Evolutionary conservation across 1,140 invertebrate genomes (phyloP).

Genomic region (Semibalanus balanoides): DNA sequence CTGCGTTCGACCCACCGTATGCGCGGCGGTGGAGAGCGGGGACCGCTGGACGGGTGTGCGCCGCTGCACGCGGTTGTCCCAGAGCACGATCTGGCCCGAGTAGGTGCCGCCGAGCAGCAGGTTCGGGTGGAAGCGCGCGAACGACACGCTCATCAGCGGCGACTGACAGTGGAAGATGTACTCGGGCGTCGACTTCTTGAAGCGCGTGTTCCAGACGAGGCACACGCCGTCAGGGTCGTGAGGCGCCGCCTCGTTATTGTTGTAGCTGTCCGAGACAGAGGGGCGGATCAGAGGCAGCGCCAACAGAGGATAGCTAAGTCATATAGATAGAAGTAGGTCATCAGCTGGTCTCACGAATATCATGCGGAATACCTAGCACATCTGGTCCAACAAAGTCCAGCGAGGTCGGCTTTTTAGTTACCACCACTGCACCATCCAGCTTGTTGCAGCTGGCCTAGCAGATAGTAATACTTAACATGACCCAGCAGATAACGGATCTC

Average conservation of each 20-base stretch:
- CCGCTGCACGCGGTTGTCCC: slow-evolving; percentile 96
- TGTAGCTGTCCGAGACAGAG: slow-evolving; percentile 45
- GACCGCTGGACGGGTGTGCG: slow-evolving; percentile 93
- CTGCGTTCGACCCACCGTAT: slow-evolving; percentile 65
- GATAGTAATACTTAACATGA: too few species aligned
- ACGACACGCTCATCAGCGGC: slow-evolving; percentile 85
- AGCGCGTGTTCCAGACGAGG: slow-evolving; percentile 95
- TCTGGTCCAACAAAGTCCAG: too few species aligned
- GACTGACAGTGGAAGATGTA: slow-evolving; percentile 97
- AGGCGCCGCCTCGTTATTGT: slow-evolving; percentile 85
- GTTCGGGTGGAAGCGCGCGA: slow-evolving; percentile 95
- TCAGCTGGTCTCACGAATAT: too few species aligned
- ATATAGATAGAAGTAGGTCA: too few species aligned
- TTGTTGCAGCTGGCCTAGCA: too few species aligned
- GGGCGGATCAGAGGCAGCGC: too few species aligned
- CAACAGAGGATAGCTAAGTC: too few species aligned
- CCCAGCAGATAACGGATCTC: too few species aligned
- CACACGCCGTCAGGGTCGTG: slow-evolving; percentile 95
- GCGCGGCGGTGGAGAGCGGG: slow-evolving; percentile 78
- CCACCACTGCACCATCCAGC: too few species aligned
- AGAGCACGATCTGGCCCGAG: slow-evolving; percentile 95
- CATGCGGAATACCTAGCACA: too few species aligned
- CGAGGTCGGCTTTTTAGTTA: too few species aligned
- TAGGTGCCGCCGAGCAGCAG: slow-evolving; percentile 94
- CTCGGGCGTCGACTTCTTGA: slow-evolving; percentile 91